Evolutionary conservation across 2,797 vertebrate species (phyloP).

Genomic region (Coccyzus lansbergi): DNA sequence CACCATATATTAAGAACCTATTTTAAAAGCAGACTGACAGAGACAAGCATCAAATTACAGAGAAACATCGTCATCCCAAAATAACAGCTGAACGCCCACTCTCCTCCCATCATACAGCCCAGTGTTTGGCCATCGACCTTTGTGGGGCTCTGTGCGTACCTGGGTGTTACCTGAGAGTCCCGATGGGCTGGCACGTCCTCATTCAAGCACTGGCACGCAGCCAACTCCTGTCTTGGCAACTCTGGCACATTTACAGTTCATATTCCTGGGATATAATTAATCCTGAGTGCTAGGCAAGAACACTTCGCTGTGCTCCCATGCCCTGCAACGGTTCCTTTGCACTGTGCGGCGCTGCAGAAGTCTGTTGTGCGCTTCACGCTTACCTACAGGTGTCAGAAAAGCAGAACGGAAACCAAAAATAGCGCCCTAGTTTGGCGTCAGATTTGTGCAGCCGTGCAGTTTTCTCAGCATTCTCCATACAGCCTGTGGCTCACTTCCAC

Average conservation of each 20-base stretch:
- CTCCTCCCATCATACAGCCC: neutral
- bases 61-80: neutral
- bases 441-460: neutral
- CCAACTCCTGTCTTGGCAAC: constrained; percentile 1
- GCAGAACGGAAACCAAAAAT: neutral
- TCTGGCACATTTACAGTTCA: neutral
- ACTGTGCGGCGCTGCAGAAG: neutral
- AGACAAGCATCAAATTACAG: fast-evolving
- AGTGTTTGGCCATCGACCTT: neutral
- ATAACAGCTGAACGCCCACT: fast-evolving
- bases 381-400: constrained; percentile 41
- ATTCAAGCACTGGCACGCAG: neutral
- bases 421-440: neutral
- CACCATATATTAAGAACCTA: neutral
- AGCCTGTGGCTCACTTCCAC: constrained; percentile 54
- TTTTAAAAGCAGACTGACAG: neutral
- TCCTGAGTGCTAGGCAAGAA: neutral
- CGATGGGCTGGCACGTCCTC: neutral
- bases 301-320: neutral
- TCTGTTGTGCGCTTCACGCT: neutral
- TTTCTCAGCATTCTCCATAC: neutral
- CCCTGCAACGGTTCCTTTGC: neutral
- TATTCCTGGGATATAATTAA: neutral
- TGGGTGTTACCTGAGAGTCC: neutral
- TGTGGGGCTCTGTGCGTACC: fast-evolving